Evolutionary conservation across 2,113 vertebrate genomes (phyloP), one percentile per base, ranked within the genome.

Genomic region (Paedocypris sp.): DNA sequence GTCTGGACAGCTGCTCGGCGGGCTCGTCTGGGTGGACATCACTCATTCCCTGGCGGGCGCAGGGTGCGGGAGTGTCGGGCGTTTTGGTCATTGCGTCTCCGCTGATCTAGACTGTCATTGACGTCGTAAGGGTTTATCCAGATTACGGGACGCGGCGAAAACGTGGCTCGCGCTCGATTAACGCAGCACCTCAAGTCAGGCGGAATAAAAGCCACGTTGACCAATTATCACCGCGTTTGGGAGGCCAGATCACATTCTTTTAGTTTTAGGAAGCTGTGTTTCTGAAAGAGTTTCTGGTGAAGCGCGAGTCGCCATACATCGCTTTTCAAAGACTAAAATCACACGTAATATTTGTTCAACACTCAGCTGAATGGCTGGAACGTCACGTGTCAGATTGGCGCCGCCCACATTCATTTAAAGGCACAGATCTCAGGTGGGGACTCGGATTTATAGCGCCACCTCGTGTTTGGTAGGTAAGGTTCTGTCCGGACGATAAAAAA

Each of bases 81-180:
- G 70, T 62, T 58, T 72, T 72, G 12, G 66, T 72, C 70, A 72
- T 72, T 26, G 22, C 39, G 38, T 18, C n/a, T 11, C 41, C 20
- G 36, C n/a, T 9, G 41, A 50, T 15, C 43, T 58, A 45, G 4
- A 7, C 16, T 13, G 41, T 15, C 47, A 18, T 42, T 28, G 6
- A 38, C 31, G 8, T 32, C 22, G 39, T 19, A 20, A 42, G 39
- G 38, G 26, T 22, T 43, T 20, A 43, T 48, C 51, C 12, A 31
- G 42, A 45, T 64, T 29, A 28, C 11, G 31, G 20, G 32, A 41
- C 32, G 12, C 9, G 8, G 31, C 11, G 22, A 18, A 7, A 16
- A 35, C 42, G 28, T 23, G 28, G 20, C n/a, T 41, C 19, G 49
- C 59, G 35, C 22, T 19, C 13, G 52, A 28, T 7, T 10, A 25